These are phyloP conservation scores for Whitmania pigra DNA, from an alignment of 1,140 invertebrate genomes.

Conservation along the genomic window DNA sequence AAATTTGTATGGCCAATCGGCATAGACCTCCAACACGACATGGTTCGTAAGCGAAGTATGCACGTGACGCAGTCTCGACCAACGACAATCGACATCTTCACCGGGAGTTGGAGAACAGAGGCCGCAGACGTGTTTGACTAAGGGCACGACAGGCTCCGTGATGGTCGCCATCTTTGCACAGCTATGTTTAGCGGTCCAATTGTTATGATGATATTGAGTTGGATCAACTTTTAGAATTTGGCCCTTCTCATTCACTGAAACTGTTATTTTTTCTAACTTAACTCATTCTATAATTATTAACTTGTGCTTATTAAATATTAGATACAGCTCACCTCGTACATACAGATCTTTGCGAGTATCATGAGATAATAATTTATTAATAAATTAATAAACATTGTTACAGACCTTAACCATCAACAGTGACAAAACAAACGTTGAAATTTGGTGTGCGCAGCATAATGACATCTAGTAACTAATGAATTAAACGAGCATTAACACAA, in stretches of 20 bases:
- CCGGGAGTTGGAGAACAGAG: background rate
- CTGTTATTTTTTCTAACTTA: too few relatives aligned
- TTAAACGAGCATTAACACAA: too few relatives aligned
- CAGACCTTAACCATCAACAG: too few relatives aligned
- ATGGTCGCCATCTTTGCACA: background rate
- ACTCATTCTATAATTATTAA: too few relatives aligned
- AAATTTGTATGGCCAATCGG: conserved; percentile 2
- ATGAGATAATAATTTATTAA: too few relatives aligned
- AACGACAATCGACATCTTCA: background rate
- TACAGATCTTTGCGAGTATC: too few relatives aligned
- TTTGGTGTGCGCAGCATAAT: too few relatives aligned
- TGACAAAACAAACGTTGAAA: too few relatives aligned
- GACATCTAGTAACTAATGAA: too few relatives aligned
- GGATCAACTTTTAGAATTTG: background rate
- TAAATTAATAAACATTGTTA: too few relatives aligned
- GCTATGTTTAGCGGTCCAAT: background rate
- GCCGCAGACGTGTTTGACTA: conserved; percentile 3
- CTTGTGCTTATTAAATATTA: too few relatives aligned
- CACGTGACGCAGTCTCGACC: conserved; percentile 4
- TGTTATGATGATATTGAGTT: background rate
- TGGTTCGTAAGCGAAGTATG: background rate
- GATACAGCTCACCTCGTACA: too few relatives aligned
- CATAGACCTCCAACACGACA: background rate
- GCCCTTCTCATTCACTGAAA: background rate
- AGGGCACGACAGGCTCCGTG: background rate